Evolutionary conservation across 2,888 invertebrate genomes (phyloP).

Genomic region (Diarsia brunnea): DNA sequence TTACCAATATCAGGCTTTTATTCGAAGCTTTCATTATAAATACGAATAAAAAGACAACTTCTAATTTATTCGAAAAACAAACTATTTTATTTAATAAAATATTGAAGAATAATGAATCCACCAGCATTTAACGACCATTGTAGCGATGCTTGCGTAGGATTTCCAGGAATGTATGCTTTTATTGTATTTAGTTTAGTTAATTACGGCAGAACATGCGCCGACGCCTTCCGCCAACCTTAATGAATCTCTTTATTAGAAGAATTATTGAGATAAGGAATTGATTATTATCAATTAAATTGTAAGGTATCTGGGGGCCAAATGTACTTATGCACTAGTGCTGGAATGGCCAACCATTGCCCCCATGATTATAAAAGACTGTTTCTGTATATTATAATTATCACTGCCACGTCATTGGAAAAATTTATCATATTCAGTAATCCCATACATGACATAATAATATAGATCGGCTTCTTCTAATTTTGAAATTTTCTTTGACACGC

Average conservation of each 20-base stretch:
- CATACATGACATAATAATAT: too few relatives aligned
- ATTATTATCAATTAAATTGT: conserved; percentile 9
- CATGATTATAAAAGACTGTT: neutral
- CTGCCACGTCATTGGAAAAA: neutral
- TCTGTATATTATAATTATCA: neutral
- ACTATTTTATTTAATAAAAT: neutral
- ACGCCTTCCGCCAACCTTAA: conserved; percentile 66
- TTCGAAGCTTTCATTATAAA: too few relatives aligned
- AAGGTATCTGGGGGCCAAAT: neutral
- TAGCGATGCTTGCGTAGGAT: conserved; percentile 68
- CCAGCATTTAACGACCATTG: conserved; percentile 45
- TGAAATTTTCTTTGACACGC: too few relatives aligned
- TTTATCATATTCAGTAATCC: neutral
- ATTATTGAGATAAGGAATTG: conserved; percentile 28
- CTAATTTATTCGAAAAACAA: too few relatives aligned
- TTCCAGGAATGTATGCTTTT: conserved; percentile 65
- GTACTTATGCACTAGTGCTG: neutral
- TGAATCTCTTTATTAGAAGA: conserved; percentile 42
- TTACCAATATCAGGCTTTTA: too few relatives aligned
- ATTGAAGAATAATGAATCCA: neutral
- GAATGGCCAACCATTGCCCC: neutral
- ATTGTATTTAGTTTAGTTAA: conserved; percentile 75
- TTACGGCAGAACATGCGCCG: conserved; percentile 74
- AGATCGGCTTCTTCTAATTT: too few relatives aligned
- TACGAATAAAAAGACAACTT: too few relatives aligned